These are phyloP conservation scores for Nansenia antarctica DNA, from an alignment of 2,113 vertebrate species.

Conservation along the genomic window DNA sequence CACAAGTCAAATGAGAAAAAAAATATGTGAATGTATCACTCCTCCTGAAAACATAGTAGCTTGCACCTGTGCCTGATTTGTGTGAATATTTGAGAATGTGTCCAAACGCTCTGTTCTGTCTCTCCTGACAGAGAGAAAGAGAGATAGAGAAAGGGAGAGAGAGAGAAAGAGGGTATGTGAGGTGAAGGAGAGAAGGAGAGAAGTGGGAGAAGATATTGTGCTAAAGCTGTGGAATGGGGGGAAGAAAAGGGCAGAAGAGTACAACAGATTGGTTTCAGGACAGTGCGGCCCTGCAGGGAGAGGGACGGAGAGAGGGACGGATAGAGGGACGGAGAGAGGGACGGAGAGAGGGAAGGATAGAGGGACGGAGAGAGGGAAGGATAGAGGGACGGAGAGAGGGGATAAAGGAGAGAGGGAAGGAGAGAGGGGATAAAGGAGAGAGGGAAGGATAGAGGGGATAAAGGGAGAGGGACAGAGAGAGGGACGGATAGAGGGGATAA, in stretches of 20 bases:
- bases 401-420: constrained; percentile 55
- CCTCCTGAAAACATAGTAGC: too few relatives aligned
- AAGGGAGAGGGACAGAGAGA: constrained; percentile 40
- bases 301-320: constrained; percentile 41
- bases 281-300: constrained; percentile 61
- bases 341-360: constrained; percentile 59
- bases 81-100: too few relatives aligned
- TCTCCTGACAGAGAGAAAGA: background rate
- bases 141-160: background rate
- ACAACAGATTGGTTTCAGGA: constrained; percentile 75
- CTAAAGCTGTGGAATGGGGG: too few relatives aligned
- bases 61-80: too few relatives aligned
- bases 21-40: too few relatives aligned
- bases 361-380: too few relatives aligned
- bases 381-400: too few relatives aligned
- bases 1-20: too few relatives aligned
- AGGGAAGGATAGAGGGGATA: constrained; percentile 5
- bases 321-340: background rate
- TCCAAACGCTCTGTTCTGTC: too few relatives aligned
- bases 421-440: constrained; percentile 58
- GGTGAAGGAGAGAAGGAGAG: constrained; percentile 23
- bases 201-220: too few relatives aligned
- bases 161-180: background rate
- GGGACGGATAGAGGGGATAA: constrained; percentile 63
- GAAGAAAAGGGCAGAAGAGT: constrained; percentile 53